These are phyloP conservation scores for Ichneumoninae sp. DNA, from an alignment of 2,888 invertebrate genomes.

Conservation along the genomic window DNA sequence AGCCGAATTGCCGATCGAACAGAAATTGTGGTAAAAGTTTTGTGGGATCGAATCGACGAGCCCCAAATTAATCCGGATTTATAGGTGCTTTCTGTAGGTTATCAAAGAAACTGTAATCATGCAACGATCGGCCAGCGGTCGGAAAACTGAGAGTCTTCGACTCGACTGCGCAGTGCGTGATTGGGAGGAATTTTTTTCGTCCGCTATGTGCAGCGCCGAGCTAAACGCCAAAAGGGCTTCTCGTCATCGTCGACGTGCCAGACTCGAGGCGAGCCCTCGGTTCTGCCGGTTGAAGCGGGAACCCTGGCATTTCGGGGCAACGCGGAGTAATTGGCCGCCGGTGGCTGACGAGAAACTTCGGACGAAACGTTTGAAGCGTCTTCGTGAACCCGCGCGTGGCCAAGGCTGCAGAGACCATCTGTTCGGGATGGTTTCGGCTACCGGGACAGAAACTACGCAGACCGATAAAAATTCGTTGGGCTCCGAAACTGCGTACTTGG, in stretches of 20 bases:
- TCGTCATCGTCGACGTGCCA: conserved; percentile 38
- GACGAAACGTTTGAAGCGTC: conserved; percentile 45
- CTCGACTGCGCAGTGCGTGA: conserved; percentile 16
- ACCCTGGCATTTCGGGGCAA: conserved; percentile 57
- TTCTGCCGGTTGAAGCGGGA: conserved; percentile 41
- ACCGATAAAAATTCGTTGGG: conserved; percentile 49
- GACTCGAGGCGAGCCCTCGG: conserved; percentile 10
- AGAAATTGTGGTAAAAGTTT: too few relatives aligned
- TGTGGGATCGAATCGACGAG: too few relatives aligned
- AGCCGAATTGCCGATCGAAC: too few relatives aligned
- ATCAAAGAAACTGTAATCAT: too few relatives aligned
- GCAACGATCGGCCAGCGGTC: too few relatives aligned
- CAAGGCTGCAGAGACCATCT: conserved; percentile 42
- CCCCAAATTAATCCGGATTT: not conserved
- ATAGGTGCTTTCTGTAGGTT: not conserved
- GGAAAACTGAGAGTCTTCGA: not conserved
- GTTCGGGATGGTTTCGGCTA: conserved; percentile 51
- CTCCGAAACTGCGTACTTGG: not conserved
- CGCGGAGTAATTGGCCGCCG: conserved; percentile 50
- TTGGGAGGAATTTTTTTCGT: conserved; percentile 4
- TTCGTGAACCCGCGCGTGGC: conserved; percentile 4
- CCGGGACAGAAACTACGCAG: conserved; percentile 48
- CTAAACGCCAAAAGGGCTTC: conserved; percentile 16
- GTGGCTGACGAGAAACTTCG: conserved; percentile 32
- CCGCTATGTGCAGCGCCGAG: not conserved